Percentiles rank a stretch among this genome's conserved stretches.
These are phyloP conservation scores for Sylvietta virens DNA, from an alignment of 2,113 vertebrate genomes.

Conservation along the genomic window DNA sequence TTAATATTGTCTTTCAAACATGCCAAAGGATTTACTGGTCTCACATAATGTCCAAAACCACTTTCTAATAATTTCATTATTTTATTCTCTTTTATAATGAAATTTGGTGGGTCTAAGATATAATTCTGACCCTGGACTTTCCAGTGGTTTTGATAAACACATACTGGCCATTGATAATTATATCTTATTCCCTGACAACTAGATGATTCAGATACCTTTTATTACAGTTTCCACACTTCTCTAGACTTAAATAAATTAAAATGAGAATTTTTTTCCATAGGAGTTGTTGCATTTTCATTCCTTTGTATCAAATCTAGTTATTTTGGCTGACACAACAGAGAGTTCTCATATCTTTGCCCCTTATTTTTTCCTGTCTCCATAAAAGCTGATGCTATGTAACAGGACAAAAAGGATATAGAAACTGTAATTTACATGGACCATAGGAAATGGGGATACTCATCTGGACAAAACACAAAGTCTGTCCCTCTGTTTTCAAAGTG, in stretches of 20 bases:
- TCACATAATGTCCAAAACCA: conserved; percentile 7
- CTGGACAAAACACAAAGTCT: neutral
- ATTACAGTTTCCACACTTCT: neutral
- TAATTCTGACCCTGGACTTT: neutral
- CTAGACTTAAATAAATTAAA: neutral
- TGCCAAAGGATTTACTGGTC: conserved; percentile 21
- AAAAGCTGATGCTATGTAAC: neutral
- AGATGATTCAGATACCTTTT: neutral
- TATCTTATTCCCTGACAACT: neutral
- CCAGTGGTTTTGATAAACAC: conserved; percentile 5
- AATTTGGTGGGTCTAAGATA: neutral
- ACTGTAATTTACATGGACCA: neutral
- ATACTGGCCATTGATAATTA: neutral
- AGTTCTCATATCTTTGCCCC: neutral
- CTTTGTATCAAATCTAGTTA: neutral
- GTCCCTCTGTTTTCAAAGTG: neutral
- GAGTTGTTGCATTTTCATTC: neutral
- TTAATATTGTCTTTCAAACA: conserved; percentile 12
- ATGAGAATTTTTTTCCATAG: neutral
- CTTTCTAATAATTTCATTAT: neutral
- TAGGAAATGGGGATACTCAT: neutral
- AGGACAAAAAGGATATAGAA: neutral
- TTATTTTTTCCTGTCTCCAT: neutral
- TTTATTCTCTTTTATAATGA: conserved; percentile 18
- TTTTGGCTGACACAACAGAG: neutral